Percentiles rank a stretch among this genome's conserved stretches.
Evolutionary conservation across 2,113 vertebrate species (phyloP).

Genomic region (Pantherophis guttatus): DNA sequence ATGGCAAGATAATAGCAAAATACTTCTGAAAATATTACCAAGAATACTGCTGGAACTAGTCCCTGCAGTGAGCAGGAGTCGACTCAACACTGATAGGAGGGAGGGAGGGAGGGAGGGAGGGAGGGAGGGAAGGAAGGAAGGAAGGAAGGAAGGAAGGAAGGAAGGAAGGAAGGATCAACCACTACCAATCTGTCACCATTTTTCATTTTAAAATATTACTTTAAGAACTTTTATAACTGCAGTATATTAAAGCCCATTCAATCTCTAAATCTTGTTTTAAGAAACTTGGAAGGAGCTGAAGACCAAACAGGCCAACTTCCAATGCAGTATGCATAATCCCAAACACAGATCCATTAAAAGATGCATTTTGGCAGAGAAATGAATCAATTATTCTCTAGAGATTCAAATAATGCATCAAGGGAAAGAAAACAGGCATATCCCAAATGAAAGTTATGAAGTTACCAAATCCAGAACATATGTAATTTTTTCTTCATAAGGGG

Average conservation of each 20-base stretch:
- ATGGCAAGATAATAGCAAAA: not conserved
- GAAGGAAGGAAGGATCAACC: constrained; percentile 20
- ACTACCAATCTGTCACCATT: constrained; percentile 21
- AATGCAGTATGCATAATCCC: not conserved
- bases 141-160: no score
- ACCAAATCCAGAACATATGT: not conserved
- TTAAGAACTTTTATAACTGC: not conserved
- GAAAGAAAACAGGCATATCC: not conserved
- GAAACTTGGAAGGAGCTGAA: constrained; percentile 1
- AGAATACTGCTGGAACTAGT: not conserved
- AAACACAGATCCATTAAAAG: not conserved
- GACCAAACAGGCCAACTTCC: not conserved
- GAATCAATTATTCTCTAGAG: not conserved
- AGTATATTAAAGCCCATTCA: not conserved
- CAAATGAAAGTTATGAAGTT: not conserved
- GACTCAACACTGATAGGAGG: not conserved
- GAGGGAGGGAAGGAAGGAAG: not conserved
- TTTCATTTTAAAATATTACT: constrained; percentile 17
- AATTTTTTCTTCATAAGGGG: not conserved
- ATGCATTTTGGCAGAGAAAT: not conserved
- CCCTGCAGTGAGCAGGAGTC: not conserved
- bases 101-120: not conserved
- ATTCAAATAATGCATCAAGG: not conserved
- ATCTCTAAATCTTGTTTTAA: not conserved
- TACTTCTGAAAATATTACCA: not conserved